Evolutionary conservation across 1,140 invertebrate genomes (phyloP).

Genomic region (Drosophila bifasciata): DNA sequence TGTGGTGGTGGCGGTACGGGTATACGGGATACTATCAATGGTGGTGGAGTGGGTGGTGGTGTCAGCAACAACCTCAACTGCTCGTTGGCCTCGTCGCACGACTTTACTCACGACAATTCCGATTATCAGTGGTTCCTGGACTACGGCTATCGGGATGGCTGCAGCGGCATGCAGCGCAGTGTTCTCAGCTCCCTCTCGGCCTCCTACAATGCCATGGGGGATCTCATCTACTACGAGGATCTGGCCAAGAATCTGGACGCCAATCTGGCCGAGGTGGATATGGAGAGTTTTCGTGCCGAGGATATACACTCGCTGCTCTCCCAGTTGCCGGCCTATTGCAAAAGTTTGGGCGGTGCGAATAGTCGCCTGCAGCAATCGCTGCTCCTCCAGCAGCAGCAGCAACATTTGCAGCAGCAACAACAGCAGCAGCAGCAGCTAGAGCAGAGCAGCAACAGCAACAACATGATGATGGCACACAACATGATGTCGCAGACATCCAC

Average conservation of each 20-base stretch:
- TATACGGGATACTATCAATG: constrained; percentile 50
- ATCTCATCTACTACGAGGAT: constrained; percentile 92
- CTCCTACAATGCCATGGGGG: constrained; percentile 90
- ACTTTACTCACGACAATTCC: constrained; percentile 94
- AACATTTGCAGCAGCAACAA: constrained; percentile 59
- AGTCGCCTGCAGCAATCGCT: constrained; percentile 76
- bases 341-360: constrained; percentile 70
- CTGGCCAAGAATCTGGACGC: constrained; percentile 94
- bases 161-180: constrained; percentile 90
- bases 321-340: constrained; percentile 89
- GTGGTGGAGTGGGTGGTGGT: constrained; percentile 40
- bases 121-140: constrained; percentile 95
- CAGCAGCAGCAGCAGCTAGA: constrained; percentile 60
- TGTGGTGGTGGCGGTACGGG: constrained; percentile 54
- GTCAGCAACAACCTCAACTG: constrained; percentile 78
- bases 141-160: constrained; percentile 93
- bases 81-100: constrained; percentile 84
- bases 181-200: constrained; percentile 92
- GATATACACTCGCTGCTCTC: constrained; percentile 94
- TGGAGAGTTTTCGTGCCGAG: constrained; percentile 96
- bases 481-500: constrained; percentile 84
- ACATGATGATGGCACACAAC: constrained; percentile 73
- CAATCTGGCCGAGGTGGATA: constrained; percentile 96
- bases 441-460: constrained; percentile 47
- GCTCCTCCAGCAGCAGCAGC: constrained; percentile 83